These are phyloP conservation scores for Cyclargus thomasi DNA, from an alignment of 1,140 invertebrate genomes.

Conservation along the genomic window DNA sequence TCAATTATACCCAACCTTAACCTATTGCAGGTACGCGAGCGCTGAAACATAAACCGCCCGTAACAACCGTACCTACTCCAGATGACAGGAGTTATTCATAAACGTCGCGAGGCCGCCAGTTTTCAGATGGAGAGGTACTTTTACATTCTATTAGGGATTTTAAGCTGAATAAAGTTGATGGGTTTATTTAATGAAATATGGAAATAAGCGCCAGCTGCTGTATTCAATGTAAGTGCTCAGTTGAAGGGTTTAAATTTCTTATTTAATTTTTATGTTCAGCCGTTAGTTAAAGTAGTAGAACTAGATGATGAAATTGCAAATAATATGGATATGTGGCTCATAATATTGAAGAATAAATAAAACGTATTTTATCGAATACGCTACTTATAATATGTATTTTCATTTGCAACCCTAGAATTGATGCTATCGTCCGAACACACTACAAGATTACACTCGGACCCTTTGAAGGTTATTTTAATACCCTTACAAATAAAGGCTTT, in stretches of 20 bases:
- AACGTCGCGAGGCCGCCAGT: neutral
- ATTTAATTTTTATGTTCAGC: neutral
- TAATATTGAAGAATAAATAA: no score
- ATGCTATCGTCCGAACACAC: no score
- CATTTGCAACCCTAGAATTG: no score
- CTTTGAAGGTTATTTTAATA: neutral
- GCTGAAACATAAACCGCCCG: neutral
- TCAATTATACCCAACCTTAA: slow-evolving; percentile 12
- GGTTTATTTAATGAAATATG: neutral
- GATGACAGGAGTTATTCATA: neutral
- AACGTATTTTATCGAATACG: no score
- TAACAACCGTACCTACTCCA: neutral
- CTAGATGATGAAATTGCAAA: no score
- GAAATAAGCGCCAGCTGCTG: neutral
- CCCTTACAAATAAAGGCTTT: neutral
- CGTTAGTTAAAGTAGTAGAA: neutral
- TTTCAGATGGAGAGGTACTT: neutral
- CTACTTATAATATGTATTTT: no score
- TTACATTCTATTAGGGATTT: neutral
- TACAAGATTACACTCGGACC: neutral
- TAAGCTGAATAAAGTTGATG: neutral
- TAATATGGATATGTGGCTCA: no score
- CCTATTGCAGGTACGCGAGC: neutral
- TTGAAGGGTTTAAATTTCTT: neutral
- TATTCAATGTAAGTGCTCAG: neutral